phyloP scores from a whole-genome alignment of 2,888 invertebrate genomes.

The Phengaris alcon region DNA sequence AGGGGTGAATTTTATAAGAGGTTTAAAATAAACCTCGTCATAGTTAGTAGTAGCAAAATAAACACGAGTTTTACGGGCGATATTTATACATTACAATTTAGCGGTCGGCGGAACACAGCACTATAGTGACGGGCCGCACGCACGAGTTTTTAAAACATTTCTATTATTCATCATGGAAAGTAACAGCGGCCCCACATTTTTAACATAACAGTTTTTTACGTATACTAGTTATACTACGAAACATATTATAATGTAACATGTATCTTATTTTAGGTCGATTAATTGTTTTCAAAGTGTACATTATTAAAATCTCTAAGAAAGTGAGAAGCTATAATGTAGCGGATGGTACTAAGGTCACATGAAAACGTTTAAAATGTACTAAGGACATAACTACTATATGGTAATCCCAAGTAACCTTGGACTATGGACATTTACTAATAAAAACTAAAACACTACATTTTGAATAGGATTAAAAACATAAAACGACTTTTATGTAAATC shows the following conservation, averaged over 20 bases:
- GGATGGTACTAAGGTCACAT: background rate
- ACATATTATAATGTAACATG: background rate
- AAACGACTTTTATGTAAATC: slow-evolving; percentile 25
- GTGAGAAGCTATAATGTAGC: too few relatives aligned
- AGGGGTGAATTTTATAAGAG: too few relatives aligned
- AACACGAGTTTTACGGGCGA: background rate
- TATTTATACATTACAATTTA: slow-evolving; percentile 10
- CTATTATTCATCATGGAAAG: slow-evolving; percentile 20
- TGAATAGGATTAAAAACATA: slow-evolving; percentile 7
- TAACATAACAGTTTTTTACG: slow-evolving; percentile 16
- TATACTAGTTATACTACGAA: background rate
- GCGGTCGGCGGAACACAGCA: slow-evolving; percentile 6
- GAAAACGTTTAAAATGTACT: background rate
- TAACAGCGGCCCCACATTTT: slow-evolving; percentile 15
- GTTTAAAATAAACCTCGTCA: background rate
- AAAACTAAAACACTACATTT: slow-evolving; percentile 14
- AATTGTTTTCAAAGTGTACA: background rate
- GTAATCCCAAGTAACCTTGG: slow-evolving; percentile 4
- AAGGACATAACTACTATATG: background rate
- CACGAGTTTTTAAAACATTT: slow-evolving; percentile 20
- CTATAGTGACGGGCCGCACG: slow-evolving; percentile 4
- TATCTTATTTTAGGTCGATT: background rate
- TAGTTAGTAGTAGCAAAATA: background rate
- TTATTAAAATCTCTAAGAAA: too few relatives aligned
- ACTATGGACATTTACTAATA: slow-evolving; percentile 19